Evolutionary conservation across 2,113 vertebrate species (phyloP).

Genomic region (Peromyscus maniculatus): DNA sequence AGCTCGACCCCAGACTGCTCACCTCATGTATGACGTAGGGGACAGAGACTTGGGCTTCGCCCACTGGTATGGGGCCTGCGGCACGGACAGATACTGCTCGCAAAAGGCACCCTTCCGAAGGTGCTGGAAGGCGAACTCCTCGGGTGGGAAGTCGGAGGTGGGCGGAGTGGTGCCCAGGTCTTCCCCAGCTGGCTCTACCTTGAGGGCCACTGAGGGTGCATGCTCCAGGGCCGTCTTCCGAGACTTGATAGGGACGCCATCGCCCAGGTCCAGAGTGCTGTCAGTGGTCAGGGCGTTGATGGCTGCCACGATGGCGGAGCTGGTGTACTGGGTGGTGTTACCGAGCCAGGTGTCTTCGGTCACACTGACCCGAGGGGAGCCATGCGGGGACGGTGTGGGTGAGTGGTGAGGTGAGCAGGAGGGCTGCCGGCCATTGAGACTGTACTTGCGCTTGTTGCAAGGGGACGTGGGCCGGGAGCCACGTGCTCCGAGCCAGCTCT

Average conservation of each 20-base stretch:
- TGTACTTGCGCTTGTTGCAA: constrained; percentile 95
- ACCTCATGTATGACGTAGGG: constrained; percentile 93
- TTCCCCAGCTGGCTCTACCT: constrained; percentile 93
- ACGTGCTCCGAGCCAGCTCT: constrained; percentile 92
- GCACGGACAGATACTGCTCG: constrained; percentile 95
- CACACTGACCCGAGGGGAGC: constrained; percentile 93
- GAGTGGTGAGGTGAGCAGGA: constrained; percentile 94
- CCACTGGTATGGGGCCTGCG: constrained; percentile 95
- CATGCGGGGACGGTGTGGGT: constrained; percentile 92
- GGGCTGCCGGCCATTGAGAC: constrained; percentile 92
- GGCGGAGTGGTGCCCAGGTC: constrained; percentile 90
- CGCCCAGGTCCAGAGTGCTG: constrained; percentile 92
- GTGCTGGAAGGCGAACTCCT: constrained; percentile 94
- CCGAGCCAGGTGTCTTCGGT: constrained; percentile 95
- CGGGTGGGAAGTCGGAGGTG: constrained; percentile 87
- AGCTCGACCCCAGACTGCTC: constrained; percentile 57
- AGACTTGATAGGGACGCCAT: constrained; percentile 95
- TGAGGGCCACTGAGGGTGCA: constrained; percentile 91
- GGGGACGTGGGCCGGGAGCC: constrained; percentile 93
- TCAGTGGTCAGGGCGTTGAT: constrained; percentile 98
- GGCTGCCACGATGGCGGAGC: constrained; percentile 96
- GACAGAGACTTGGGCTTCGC: constrained; percentile 93
- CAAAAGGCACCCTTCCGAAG: constrained; percentile 96
- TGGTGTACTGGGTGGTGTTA: constrained; percentile 96
- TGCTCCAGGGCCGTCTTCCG: constrained; percentile 94